A percentile compares a stretch with the other conserved stretches of the same genome.
Conservation (phyloP, 53 echinoderm and acorn worm species). For the Crossaster papposus region DNA sequence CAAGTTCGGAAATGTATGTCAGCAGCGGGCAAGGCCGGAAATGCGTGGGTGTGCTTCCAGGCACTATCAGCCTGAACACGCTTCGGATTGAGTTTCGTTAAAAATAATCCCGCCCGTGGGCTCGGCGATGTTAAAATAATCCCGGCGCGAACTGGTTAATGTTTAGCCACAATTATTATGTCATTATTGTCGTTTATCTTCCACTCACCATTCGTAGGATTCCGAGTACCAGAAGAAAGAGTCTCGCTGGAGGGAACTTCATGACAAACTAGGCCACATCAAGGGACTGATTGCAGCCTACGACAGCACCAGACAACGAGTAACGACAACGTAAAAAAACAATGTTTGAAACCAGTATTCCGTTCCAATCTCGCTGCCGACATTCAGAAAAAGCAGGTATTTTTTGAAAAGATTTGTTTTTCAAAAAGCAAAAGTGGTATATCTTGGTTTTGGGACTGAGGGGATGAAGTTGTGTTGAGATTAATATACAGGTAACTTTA, state of each 20-base stretch:
- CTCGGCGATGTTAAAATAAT: too few relatives aligned
- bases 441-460: background rate
- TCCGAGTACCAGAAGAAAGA: slow-evolving; percentile 59
- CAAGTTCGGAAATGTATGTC: too few relatives aligned
- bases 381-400: background rate
- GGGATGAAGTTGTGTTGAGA: background rate
- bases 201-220: slow-evolving; percentile 50
- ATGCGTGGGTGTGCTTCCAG: too few relatives aligned
- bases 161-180: background rate
- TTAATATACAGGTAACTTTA: too few relatives aligned
- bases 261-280: slow-evolving; percentile 82
- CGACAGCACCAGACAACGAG: slow-evolving; percentile 65
- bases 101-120: too few relatives aligned
- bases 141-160: too few relatives aligned
- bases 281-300: slow-evolving; percentile 77
- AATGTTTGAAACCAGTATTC: slow-evolving; percentile 3
- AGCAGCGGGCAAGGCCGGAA: too few relatives aligned
- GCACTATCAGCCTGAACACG: too few relatives aligned
- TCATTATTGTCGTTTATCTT: background rate
- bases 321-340: background rate
- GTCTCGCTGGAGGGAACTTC: slow-evolving; percentile 69
- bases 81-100: too few relatives aligned
- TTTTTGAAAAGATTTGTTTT: background rate
- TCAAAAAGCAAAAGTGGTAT: background rate
- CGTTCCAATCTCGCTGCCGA: background rate